A percentile compares a stretch with the other conserved stretches of the same genome.
Conservation (phyloP, 2,888 invertebrate genomes). For the Andrena dorsata region DNA sequence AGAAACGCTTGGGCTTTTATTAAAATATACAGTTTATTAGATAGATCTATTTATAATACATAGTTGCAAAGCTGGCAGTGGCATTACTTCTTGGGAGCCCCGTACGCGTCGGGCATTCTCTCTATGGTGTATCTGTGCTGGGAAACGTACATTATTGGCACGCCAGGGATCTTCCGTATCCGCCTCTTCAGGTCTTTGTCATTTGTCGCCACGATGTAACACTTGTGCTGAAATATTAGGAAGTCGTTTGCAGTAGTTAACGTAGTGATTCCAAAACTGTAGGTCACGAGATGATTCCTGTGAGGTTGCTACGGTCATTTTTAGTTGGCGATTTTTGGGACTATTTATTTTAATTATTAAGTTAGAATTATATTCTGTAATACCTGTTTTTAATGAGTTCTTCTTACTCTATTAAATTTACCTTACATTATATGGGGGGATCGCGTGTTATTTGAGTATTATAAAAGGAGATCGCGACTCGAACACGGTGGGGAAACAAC, state of each 20-base stretch:
- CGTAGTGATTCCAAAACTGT: not conserved
- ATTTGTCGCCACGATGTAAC: slow-evolving; percentile 99
- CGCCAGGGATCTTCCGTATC: slow-evolving; percentile 98
- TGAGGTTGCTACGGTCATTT: too few relatives aligned
- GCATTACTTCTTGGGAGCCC: slow-evolving; percentile 90
- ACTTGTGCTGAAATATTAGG: slow-evolving; percentile 92
- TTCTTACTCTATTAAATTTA: too few relatives aligned
- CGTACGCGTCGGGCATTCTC: slow-evolving; percentile 99
- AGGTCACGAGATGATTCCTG: not conserved
- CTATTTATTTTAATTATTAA: not conserved
- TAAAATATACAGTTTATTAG: slow-evolving; percentile 35
- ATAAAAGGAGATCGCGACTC: too few relatives aligned
- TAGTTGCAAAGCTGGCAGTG: not conserved
- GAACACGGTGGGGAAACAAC: too few relatives aligned
- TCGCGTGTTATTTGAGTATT: too few relatives aligned
- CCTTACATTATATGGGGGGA: too few relatives aligned
- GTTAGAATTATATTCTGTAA: not conserved
- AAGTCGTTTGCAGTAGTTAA: not conserved
- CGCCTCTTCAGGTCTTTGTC: slow-evolving; percentile 98
- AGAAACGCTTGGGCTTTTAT: not conserved
- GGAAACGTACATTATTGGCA: slow-evolving; percentile 99
- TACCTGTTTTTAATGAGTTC: too few relatives aligned
- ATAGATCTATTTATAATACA: slow-evolving; percentile 7
- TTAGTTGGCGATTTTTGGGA: too few relatives aligned
- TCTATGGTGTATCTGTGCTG: slow-evolving; percentile 98